Conservation (phyloP, 2,888 invertebrate species). For the Dynastes maya region DNA sequence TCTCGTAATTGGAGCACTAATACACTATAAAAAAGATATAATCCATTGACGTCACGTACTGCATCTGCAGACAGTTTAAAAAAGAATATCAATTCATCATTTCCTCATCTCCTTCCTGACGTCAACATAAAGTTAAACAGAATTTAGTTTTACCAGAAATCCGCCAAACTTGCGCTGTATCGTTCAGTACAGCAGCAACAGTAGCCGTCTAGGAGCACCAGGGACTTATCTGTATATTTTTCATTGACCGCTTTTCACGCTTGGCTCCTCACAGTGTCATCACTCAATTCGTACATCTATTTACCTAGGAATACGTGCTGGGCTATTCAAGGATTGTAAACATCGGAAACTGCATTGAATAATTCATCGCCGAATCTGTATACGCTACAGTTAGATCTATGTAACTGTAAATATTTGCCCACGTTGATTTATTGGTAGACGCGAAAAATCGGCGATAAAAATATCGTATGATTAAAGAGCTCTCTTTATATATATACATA, state of each 20-base stretch:
- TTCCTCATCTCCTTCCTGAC: no score
- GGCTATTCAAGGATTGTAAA: conserved; percentile 39
- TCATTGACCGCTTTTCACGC: conserved; percentile 30
- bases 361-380: conserved; percentile 15
- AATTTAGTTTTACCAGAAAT: neutral
- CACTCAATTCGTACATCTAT: conserved; percentile 19
- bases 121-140: no score
- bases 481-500: no score
- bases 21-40: no score
- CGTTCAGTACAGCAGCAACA: neutral
- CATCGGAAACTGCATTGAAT: conserved; percentile 38
- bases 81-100: no score
- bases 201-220: neutral
- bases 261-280: conserved; percentile 30
- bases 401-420: neutral
- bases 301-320: conserved; percentile 5
- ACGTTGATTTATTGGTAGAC: neutral
- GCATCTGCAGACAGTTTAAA: no score
- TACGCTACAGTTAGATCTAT: conserved; percentile 1
- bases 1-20: no score
- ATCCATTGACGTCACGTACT: no score
- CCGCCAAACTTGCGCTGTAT: neutral
- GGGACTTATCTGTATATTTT: conserved; percentile 2
- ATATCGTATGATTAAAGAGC: no score
- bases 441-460: neutral